A percentile compares a stretch with the other conserved stretches of the same genome.
phyloP scores from a whole-genome alignment of 2,888 invertebrate genomes.

The Drosophila mettleri region DNA sequence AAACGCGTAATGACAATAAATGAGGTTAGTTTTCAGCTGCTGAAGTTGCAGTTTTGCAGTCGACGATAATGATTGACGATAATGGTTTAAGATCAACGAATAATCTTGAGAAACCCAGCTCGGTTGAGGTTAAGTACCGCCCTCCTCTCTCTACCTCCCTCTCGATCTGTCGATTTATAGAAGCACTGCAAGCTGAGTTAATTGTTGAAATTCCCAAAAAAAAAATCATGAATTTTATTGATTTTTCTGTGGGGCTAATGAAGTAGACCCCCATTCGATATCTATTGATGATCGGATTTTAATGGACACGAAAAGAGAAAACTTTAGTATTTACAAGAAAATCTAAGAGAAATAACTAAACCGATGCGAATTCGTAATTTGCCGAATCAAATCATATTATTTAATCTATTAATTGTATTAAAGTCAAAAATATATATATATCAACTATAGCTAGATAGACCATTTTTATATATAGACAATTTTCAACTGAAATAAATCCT shows the following conservation, averaged over 20 bases:
- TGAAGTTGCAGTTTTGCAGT: conserved; percentile 39
- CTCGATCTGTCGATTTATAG: conserved; percentile 18
- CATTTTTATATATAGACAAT: too few species aligned
- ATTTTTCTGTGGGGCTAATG: conserved; percentile 30
- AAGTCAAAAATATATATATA: too few species aligned
- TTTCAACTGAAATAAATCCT: neutral
- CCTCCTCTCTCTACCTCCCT: neutral
- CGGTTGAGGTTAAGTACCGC: conserved; percentile 55
- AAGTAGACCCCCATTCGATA: conserved; percentile 11
- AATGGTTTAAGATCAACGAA: conserved; percentile 55
- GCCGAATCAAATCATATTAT: neutral
- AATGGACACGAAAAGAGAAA: conserved; percentile 6
- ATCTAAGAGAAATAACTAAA: neutral
- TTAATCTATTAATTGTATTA: neutral
- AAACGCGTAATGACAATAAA: conserved; percentile 47
- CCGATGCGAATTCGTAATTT: conserved; percentile 1
- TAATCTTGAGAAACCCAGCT: conserved; percentile 11
- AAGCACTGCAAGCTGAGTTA: conserved; percentile 8
- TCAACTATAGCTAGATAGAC: neutral
- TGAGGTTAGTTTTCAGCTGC: conserved; percentile 53
- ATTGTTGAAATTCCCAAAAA: conserved; percentile 15
- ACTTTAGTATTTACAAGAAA: neutral
- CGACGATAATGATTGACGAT: conserved; percentile 40
- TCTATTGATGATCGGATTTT: conserved; percentile 4
- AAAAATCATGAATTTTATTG: conserved; percentile 54